Conservation (phyloP, 2,113 vertebrate species). For the Tragelaphus buxtoni region DNA sequence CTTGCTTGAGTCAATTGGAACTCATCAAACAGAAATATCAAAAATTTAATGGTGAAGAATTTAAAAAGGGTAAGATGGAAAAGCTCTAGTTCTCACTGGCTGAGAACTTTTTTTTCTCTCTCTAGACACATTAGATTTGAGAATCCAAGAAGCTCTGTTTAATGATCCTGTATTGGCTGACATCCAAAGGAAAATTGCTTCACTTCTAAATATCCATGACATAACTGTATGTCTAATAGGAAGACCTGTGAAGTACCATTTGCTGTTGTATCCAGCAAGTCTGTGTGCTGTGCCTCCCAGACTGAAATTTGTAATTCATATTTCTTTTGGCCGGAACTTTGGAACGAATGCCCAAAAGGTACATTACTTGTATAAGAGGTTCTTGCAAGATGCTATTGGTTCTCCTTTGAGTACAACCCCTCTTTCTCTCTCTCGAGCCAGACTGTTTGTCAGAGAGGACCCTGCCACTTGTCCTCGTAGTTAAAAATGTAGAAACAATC, state of each 20-base stretch:
- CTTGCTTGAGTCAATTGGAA: not conserved
- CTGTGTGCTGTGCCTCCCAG: slow-evolving; percentile 23
- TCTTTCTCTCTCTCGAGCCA: slow-evolving; percentile 68
- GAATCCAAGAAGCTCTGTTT: slow-evolving; percentile 14
- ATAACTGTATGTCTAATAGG: slow-evolving; percentile 54
- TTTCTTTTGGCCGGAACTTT: slow-evolving; percentile 71
- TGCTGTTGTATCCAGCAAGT: slow-evolving; percentile 28
- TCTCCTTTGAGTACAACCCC: slow-evolving; percentile 59
- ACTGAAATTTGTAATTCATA: slow-evolving; percentile 61
- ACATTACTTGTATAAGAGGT: slow-evolving; percentile 49
- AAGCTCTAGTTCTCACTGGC: not conserved
- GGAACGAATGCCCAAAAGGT: slow-evolving; percentile 60
- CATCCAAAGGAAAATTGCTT: slow-evolving; percentile 49
- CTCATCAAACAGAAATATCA: not conserved
- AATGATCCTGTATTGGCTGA: slow-evolving; percentile 39
- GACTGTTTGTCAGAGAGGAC: slow-evolving; percentile 73
- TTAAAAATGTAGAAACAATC: slow-evolving; percentile 81
- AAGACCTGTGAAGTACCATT: slow-evolving; percentile 48
- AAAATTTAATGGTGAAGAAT: not conserved
- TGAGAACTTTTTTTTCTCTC: not conserved
- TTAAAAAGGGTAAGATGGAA: not conserved
- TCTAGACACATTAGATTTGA: slow-evolving; percentile 2
- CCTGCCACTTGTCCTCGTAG: slow-evolving; percentile 76
- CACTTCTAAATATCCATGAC: slow-evolving; percentile 36
- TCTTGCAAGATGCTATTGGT: slow-evolving; percentile 59